These are phyloP conservation scores for Hirudinaria manillensis DNA, from an alignment of 2,888 invertebrate genomes.

Conservation along the genomic window DNA sequence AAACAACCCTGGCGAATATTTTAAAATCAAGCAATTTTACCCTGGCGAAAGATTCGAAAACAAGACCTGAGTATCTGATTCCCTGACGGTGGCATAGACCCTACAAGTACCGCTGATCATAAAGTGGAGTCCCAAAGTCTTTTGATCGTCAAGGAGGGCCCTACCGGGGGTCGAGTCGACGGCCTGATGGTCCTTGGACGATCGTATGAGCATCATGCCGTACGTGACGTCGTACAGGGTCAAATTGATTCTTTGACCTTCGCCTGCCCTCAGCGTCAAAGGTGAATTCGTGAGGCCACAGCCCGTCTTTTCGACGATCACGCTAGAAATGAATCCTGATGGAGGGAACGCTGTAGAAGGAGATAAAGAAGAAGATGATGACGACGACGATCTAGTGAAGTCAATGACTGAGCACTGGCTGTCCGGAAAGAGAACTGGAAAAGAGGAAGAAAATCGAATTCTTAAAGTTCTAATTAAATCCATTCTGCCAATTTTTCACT, in stretches of 20 bases:
- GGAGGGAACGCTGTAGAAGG: neutral
- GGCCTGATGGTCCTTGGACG: neutral
- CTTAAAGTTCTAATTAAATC: neutral
- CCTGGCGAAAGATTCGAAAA: neutral
- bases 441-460: neutral
- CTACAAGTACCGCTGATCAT: slow-evolving; percentile 6
- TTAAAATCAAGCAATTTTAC: neutral
- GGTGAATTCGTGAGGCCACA: slow-evolving; percentile 29
- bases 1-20: no score
- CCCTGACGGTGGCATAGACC: slow-evolving; percentile 12
- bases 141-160: neutral
- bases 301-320: slow-evolving; percentile 25
- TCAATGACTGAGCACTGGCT: neutral
- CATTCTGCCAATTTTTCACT: neutral
- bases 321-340: slow-evolving; percentile 30
- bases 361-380: neutral
- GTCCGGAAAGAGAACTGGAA: slow-evolving; percentile 1
- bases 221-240: slow-evolving; percentile 29
- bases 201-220: neutral
- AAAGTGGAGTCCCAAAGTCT: neutral
- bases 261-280: slow-evolving; percentile 27
- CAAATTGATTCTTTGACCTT: slow-evolving; percentile 30
- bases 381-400: neutral
- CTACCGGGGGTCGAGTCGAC: neutral
- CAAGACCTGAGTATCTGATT: neutral